Evolutionary conservation across 2,113 vertebrate genomes (phyloP), one percentile per base, ranked within the genome.

Genomic region (Psammodynastes pulverulentus): DNA sequence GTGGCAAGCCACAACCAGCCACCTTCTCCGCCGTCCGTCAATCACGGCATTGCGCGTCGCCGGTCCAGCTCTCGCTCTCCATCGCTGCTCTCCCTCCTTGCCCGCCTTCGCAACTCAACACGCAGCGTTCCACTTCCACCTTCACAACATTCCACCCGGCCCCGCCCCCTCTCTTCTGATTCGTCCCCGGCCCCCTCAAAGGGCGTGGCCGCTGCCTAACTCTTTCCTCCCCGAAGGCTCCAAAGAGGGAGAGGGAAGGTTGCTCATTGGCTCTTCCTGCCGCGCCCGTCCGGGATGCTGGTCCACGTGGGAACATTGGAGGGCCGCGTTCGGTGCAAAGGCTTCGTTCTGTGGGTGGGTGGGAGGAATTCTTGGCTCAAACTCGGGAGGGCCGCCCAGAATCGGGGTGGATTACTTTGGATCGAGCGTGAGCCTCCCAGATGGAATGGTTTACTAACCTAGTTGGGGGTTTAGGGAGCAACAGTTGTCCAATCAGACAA

Each of bases 161-260:
- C 94, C 85, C 96, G 58, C 96, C 97, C 93, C 53, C 9, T 48
- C 12, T 2, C 39, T 21, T 39, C 58, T 86, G 91, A 97, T 97
- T 97, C 21, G 97, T 2, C 49, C 21, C 0, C 13, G 1, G 0
- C 4, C 34, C 0, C 43, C 48, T 46, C 85, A 3, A 87, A 79
- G 90, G 97, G 96, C 94, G 92, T 84, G 95, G 89, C 93, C 84
- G 95, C 46, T 3, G 7, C 9, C 90, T 97, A 96, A 97, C 96
- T 86, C 94, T 39, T 96, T 96, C 88, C 87, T 85, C 46, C 0
- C 95, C 86, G 23, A n/a, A 15, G 67, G 26, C 7, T 1, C 19
- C 48, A 10, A 1, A 46, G 23, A 5, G 24, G 0, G 3, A 24
- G 0, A 1, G 29, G 19, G 2, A 13, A 53, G 46, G 6, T 19